A percentile compares a stretch with the other conserved stretches of the same genome.
phyloP scores from a whole-genome alignment of 2,888 invertebrate species.

The Drosophila testacea region DNA sequence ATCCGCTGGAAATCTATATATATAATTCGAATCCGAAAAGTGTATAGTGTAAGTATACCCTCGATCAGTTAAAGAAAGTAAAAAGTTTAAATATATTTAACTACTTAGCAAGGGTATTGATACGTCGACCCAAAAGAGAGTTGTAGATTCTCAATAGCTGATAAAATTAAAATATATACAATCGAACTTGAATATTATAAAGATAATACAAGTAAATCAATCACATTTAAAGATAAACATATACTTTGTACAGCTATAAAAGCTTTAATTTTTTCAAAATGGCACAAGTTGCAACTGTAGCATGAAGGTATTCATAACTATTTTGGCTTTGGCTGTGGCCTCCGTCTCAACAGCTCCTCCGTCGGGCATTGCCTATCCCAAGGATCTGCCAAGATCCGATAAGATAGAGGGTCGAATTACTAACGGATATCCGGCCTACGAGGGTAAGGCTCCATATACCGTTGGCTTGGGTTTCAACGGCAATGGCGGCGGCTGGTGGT shows the following conservation, averaged over 20 bases:
- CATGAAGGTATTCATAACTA: constrained; percentile 36
- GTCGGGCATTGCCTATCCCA: constrained; percentile 17
- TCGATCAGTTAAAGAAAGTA: neutral
- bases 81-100: neutral
- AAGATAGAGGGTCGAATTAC: constrained; percentile 64
- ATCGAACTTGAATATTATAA: neutral
- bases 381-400: constrained; percentile 20
- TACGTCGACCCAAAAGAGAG: neutral
- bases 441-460: constrained; percentile 73
- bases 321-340: constrained; percentile 36
- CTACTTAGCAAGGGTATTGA: neutral
- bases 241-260: constrained; percentile 8
- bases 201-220: constrained; percentile 9
- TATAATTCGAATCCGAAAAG: too few relatives aligned
- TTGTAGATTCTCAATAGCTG: neutral
- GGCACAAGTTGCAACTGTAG: constrained; percentile 12
- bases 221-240: too few relatives aligned
- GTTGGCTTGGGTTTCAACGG: constrained; percentile 65
- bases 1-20: too few relatives aligned
- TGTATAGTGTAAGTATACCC: too few relatives aligned
- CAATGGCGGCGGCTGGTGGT: constrained; percentile 60
- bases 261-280: neutral
- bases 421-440: constrained; percentile 67
- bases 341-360: constrained; percentile 28
- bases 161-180: constrained; percentile 9